Percentiles rank a stretch among this genome's conserved stretches.
These are phyloP conservation scores for Cryptus viduatorius DNA, from an alignment of 2,888 invertebrate genomes.

Conservation along the genomic window DNA sequence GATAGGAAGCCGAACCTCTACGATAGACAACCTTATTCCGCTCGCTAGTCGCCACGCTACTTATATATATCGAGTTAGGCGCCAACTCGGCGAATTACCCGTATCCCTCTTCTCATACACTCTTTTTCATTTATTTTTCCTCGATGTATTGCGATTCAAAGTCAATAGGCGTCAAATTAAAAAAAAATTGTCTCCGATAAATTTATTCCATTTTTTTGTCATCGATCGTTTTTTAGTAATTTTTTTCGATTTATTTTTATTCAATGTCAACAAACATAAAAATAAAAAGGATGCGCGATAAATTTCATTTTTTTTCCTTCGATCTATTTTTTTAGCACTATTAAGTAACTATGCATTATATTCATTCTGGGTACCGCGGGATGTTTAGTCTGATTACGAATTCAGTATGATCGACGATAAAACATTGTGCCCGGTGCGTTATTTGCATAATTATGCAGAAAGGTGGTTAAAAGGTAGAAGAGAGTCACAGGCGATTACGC, in stretches of 20 bases:
- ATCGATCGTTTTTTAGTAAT: too few species aligned
- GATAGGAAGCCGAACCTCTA: conserved; percentile 17
- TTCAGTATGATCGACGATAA: background rate
- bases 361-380: background rate
- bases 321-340: background rate
- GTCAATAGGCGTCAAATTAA: background rate
- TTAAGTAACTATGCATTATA: too few species aligned
- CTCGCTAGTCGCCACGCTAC: conserved; percentile 1
- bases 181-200: background rate
- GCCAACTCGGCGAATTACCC: conserved; percentile 23
- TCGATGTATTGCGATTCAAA: background rate
- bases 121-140: background rate
- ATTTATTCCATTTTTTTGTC: background rate
- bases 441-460: conserved; percentile 23
- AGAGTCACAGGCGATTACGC: conserved; percentile 3
- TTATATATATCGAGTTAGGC: conserved; percentile 33
- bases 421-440: background rate
- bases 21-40: conserved; percentile 1
- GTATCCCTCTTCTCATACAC: background rate
- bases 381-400: background rate
- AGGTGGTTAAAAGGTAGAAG: conserved; percentile 20
- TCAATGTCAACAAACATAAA: too few species aligned
- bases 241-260: too few species aligned
- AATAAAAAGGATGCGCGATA: too few species aligned
- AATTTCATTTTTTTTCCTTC: too few species aligned